Conservation (phyloP, 2,797 vertebrate genomes). For the Sylvilagus floridanus region DNA sequence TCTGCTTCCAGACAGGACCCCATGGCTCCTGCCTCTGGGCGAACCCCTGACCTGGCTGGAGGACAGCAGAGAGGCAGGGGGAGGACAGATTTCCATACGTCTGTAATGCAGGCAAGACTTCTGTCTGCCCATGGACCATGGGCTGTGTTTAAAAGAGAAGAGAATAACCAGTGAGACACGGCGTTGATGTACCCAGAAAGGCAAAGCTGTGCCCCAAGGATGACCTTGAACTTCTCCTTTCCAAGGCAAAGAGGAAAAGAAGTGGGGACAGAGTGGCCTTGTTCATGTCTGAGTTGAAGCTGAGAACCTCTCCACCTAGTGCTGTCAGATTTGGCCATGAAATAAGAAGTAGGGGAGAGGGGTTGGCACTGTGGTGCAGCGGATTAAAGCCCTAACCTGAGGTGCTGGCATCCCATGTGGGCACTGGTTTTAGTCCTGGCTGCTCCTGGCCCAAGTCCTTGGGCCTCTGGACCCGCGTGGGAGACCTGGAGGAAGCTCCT, state of each 20-base stretch:
- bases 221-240: not conserved
- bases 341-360: not conserved
- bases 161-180: not conserved
- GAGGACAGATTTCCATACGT: not conserved
- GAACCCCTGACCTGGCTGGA: not conserved
- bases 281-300: not conserved
- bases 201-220: not conserved
- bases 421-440: too few species aligned
- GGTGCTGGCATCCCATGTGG: too few species aligned
- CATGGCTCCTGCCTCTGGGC: not conserved
- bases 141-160: not conserved
- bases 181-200: not conserved
- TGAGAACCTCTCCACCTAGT: not conserved
- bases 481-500: too few species aligned
- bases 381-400: too few species aligned
- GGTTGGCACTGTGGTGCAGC: too few species aligned
- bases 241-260: not conserved
- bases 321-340: not conserved
- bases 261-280: not conserved
- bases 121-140: not conserved
- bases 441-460: too few species aligned
- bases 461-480: too few species aligned
- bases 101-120: not conserved
- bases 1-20: not conserved
- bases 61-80: not conserved